Evolutionary conservation across 2,113 vertebrate species (phyloP).

Genomic region (Sturnus vulgaris): DNA sequence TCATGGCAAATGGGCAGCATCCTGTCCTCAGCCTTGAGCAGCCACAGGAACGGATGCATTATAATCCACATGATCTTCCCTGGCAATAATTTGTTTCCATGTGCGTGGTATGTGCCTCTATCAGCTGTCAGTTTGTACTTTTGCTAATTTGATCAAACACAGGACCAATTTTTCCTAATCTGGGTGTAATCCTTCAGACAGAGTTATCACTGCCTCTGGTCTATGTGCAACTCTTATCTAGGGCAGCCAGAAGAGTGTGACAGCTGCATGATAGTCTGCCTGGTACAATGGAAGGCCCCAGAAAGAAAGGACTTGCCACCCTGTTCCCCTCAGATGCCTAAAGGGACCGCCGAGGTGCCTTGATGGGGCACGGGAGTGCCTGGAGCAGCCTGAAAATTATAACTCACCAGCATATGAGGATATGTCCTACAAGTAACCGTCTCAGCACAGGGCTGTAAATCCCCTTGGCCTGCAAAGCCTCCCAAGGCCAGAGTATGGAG

Average conservation of each 20-base stretch:
- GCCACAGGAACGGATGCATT: background rate
- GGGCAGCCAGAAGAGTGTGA: background rate
- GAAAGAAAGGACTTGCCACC: background rate
- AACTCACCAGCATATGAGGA: background rate
- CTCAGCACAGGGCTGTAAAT: background rate
- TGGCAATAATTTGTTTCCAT: background rate
- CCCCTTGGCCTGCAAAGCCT: background rate
- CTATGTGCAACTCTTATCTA: background rate
- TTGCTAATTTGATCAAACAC: background rate
- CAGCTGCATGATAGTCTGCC: background rate
- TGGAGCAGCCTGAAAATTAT: background rate
- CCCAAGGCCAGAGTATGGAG: background rate
- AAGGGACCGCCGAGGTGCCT: accelerated
- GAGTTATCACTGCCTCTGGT: background rate
- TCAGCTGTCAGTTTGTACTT: background rate
- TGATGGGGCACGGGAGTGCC: background rate
- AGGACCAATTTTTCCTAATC: background rate
- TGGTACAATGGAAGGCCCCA: background rate
- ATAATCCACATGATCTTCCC: background rate
- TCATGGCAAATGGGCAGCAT: background rate
- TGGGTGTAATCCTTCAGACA: background rate
- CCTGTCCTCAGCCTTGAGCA: background rate
- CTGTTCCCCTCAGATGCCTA: background rate
- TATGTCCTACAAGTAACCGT: background rate
- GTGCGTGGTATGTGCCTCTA: background rate